Base-by-base conservation (phyloP, 2,113 vertebrate species). In the Trogon surrucura region DNA sequence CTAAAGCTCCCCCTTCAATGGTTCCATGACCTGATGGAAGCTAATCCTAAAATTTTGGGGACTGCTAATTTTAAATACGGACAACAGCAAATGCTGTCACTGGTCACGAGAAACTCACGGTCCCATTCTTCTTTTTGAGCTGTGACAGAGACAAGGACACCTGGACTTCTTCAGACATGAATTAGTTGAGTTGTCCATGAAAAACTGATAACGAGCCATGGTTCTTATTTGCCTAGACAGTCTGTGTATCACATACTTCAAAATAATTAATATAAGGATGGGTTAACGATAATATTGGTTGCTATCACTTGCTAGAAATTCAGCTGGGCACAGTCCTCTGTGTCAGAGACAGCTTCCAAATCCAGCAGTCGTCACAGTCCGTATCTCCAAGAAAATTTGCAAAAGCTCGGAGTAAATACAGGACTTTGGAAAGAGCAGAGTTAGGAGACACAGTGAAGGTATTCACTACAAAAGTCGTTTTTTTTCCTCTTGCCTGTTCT, bases 131-230 rank as follows among this genome's bases (percentile, higher is more conserved):
- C 36, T 78, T 60, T 74, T 36, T 34, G 47, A 56, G 29, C 7
- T n/a, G 45, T 7, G 26, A 38, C 25, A 32, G 3, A 45, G 45
- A 5, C 13, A 48, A 34, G 41, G 56, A 3, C 7, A 25, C 13
- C 53, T 20, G 56, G 45, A 25, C 4, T 11, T 58, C n/a, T 80
- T 29, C 69, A 60, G 44, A 10, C 11, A 32, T 9, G 14, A 19
- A 11, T 9, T 23, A 27, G 32, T 34, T 21, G 30, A 25, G 27
- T 38, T 65, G 19, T 21, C 45, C 17, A 5, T 26, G 16, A 45
- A 72, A 85, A 65, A 14, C 3, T 16, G 10, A 22, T 18, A 25
- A 14, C 3, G 27, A 47, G 27, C 20, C 0, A 0, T 36, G 18
- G 8, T 5, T 70, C 47, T 71, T 30, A 41, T 41, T 41, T 41